Conservation (phyloP, 2,797 vertebrate genomes). For the Notamacropus eugenii region DNA sequence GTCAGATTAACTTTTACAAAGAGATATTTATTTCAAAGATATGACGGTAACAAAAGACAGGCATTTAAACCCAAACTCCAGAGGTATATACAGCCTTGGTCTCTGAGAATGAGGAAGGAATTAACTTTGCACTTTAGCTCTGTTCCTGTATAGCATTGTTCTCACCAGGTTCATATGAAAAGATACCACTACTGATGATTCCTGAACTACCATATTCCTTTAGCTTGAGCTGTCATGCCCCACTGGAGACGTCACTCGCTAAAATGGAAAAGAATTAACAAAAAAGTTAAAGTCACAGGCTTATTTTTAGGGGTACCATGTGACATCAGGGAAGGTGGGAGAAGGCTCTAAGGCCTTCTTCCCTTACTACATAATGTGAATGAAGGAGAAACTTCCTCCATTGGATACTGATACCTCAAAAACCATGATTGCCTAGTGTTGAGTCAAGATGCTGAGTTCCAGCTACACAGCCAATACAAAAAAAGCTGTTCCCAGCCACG, state of each 20-base stretch:
- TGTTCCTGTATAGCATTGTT: not conserved
- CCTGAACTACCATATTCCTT: not conserved
- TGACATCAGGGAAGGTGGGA: too few relatives aligned
- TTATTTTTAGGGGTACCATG: too few relatives aligned
- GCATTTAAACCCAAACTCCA: not conserved
- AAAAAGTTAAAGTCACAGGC: too few relatives aligned
- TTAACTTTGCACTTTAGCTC: not conserved
- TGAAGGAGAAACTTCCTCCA: not conserved
- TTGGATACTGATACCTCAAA: too few relatives aligned
- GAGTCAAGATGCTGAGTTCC: too few relatives aligned
- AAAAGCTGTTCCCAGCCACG: too few relatives aligned
- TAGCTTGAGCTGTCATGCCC: not conserved
- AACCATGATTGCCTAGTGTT: too few relatives aligned
- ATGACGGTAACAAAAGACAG: not conserved
- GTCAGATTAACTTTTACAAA: not conserved
- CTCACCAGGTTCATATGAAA: not conserved
- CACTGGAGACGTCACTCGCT: too few relatives aligned
- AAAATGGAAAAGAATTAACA: too few relatives aligned
- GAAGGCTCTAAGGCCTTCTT: too few relatives aligned
- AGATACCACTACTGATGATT: too few relatives aligned
- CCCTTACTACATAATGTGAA: not conserved
- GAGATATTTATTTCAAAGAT: not conserved
- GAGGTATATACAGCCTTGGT: not conserved
- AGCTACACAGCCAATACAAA: too few relatives aligned
- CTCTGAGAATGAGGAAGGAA: not conserved